Evolutionary conservation across 2,888 invertebrate genomes (phyloP).

Genomic region (Drosophila conformis): DNA sequence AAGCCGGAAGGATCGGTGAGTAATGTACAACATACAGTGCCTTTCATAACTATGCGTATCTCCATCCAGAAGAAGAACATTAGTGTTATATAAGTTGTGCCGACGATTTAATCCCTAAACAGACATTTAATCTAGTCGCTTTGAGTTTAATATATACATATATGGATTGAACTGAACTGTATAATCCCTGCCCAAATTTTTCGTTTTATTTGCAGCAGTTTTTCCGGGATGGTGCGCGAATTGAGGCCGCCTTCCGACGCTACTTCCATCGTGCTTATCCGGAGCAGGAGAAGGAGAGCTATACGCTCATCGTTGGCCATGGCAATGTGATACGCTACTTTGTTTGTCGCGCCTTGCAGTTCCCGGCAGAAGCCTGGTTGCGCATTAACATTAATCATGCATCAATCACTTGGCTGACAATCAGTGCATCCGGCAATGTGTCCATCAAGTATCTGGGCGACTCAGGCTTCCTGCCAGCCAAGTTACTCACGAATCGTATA

Average conservation of each 20-base stretch:
- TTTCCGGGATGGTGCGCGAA: constrained; percentile 95
- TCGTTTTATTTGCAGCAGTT: constrained; percentile 90
- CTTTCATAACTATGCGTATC: not conserved
- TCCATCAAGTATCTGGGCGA: constrained; percentile 93
- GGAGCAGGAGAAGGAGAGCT: constrained; percentile 92
- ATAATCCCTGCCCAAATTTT: constrained; percentile 3
- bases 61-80: not conserved
- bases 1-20: constrained; percentile 91
- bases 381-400: constrained; percentile 95
- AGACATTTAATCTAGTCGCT: not conserved
- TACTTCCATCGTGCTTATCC: constrained; percentile 96
- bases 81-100: not conserved
- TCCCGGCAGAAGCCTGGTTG: constrained; percentile 98
- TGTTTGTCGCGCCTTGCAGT: constrained; percentile 97
- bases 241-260: constrained; percentile 97
- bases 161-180: not conserved
- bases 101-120: not conserved
- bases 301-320: constrained; percentile 97
- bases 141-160: not conserved
- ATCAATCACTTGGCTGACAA: constrained; percentile 96
- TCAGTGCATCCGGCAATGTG: constrained; percentile 94
- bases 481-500: constrained; percentile 88
- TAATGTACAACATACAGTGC: constrained; percentile 20
- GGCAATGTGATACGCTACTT: constrained; percentile 99
- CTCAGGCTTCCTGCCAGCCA: constrained; percentile 94